Base-by-base conservation (phyloP, 2,888 invertebrate genomes). In the Trichogramma evanescens region DNA sequence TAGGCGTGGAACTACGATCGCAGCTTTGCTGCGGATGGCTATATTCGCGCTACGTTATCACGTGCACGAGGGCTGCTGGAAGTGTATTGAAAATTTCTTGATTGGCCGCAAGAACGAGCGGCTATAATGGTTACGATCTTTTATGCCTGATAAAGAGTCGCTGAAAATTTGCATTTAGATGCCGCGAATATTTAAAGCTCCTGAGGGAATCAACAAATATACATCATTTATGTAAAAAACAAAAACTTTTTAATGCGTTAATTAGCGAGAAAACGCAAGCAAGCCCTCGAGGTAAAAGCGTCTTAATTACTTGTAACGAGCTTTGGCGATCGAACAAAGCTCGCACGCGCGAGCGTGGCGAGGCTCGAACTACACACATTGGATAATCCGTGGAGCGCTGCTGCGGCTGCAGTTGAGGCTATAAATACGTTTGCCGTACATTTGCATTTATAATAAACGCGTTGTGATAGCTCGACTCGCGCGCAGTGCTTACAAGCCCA, bases 111-210 rank as follows among this genome's bases (percentile, higher is more conserved):
- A 9, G 48, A 50, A 53, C 46, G 50, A 53, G 45, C 38, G 38
- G 43, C 26, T 26, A 26, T 26, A 26, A 41, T n/a, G 55, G n/a
- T 46, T 52, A 26, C 48, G 4, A 44, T 13, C 41, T 10, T 44
- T 26, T 48, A 4, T 39, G 8, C 43, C 49, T 56, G 59, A 62
- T 62, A 54, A 48, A 42, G 50, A 13, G 50, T 54, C 51, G 56
- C 58, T 51, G 44, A 48, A 45, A 58, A 63, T 59, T 61, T 61
- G 51, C 59, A 63, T 61, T 63, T 59, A 52, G 49, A 63, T 61
- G 26, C 26, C 26, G 26, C 26, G 26, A 26, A 26, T 26, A 26
- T 26, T 26, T 26, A 26, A 26, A 26, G 26, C 3, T 26, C 26
- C 26, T 2, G 26, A 26, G 26, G 26, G 26, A 26, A 26, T 26